Evolutionary conservation across 92 coral and sea anemone species (phyloP).

Genomic region (Bergia sp.): DNA sequence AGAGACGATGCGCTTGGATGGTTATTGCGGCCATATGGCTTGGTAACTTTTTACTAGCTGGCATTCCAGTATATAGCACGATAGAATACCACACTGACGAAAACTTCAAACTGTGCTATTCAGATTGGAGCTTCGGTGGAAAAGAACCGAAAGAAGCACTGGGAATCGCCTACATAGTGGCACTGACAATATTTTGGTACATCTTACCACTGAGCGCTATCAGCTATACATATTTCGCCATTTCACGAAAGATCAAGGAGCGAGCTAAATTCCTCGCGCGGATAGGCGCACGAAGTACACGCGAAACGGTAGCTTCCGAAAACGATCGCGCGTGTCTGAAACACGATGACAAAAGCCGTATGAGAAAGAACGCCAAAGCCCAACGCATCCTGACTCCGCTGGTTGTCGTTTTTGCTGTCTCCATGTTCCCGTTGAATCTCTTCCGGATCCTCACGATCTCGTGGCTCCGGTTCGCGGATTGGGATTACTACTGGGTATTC

Average conservation of each 20-base stretch:
- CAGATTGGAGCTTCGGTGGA: constrained; percentile 18
- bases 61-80: constrained; percentile 12
- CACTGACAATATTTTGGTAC: constrained; percentile 31
- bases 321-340: background rate
- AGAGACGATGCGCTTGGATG: constrained; percentile 20
- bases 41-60: constrained; percentile 33
- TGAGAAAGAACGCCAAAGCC: constrained; percentile 9
- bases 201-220: constrained; percentile 4
- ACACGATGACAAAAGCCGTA: background rate
- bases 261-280: constrained; percentile 9
- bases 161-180: background rate
- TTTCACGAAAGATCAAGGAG: constrained; percentile 20
- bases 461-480: background rate
- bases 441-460: constrained; percentile 4
- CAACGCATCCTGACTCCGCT: constrained; percentile 15
- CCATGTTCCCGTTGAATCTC: constrained; percentile 21
- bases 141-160: background rate
- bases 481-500: background rate
- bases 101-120: background rate
- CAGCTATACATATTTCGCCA: constrained; percentile 14
- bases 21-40: constrained; percentile 37
- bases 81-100: background rate
- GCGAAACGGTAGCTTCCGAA: background rate
- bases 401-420: constrained; percentile 36
- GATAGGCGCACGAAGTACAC: constrained; percentile 1